Evolutionary conservation across 1,140 invertebrate genomes (phyloP).

Genomic region (Acromyrmex heyeri): DNA sequence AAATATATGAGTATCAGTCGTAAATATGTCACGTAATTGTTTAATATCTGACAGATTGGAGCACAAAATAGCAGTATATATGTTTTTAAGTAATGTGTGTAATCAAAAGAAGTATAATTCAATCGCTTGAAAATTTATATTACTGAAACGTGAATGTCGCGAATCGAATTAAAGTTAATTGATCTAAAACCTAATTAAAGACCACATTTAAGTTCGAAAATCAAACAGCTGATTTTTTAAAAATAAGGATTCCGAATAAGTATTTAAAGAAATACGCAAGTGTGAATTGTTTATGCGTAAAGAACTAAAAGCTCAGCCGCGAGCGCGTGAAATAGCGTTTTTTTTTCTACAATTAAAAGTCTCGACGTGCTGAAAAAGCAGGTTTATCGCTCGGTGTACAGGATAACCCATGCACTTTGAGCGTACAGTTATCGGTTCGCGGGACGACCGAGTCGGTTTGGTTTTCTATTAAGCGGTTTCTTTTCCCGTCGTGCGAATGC

Average conservation of each 20-base stretch:
- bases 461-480: constrained; percentile 33
- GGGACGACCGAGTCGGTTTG: not conserved
- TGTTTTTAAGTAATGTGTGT: not conserved
- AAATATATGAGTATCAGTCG: not conserved
- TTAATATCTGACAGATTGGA: not conserved
- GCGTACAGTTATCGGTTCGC: constrained; percentile 20
- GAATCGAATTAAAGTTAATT: too few species aligned
- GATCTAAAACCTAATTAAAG: not conserved
- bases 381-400: constrained; percentile 28
- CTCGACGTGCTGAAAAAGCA: constrained; percentile 19
- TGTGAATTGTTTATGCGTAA: not conserved
- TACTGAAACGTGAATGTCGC: not conserved
- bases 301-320: not conserved
- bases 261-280: not conserved
- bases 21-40: not conserved
- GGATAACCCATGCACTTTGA: constrained; percentile 15
- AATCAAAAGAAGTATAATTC: not conserved
- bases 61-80: not conserved
- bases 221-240: not conserved
- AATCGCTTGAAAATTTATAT: not conserved
- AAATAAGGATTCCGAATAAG: not conserved
- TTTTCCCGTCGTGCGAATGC: not conserved
- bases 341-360: constrained; percentile 13
- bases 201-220: not conserved
- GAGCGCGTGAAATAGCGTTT: not conserved